Base-by-base conservation (phyloP, 2,888 invertebrate genomes). In the Chirona hameri region DNA sequence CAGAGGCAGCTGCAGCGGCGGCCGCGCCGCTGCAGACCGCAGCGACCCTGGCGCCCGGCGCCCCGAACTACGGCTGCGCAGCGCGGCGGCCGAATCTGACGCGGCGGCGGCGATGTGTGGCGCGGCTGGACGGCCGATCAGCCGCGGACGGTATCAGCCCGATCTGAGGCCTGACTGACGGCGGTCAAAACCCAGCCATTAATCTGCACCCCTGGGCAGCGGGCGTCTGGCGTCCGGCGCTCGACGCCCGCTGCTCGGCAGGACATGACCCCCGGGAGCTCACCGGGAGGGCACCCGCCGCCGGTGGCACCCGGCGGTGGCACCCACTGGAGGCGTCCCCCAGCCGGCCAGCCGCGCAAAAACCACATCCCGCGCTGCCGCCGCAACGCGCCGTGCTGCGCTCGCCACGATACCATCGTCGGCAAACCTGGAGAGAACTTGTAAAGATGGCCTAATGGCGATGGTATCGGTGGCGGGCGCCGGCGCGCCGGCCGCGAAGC, bases 381-480 rank as follows among this genome's bases (percentile, higher is more conserved):
- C 31, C 31, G 31, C 72, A 27, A 18, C 31, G 3, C 76, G 46
- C 21, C 39, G 24, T 39, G 39, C 76, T 46, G 46, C 76, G 76
- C 21, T 18, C 18, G 46, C 39, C 29, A 39, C 12, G 76, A 76
- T 76, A 76, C 9, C 39, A 76, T 76, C 76, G 76, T 7, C 29
- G 31, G 72, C 39, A 76, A 76, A 46, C 18, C 39, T 39, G 76
- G 46, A 76, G 76, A 46, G 39, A 72, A 72, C 46, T 46, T 76
- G 76, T 76, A 76, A 76, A 76, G 76, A 76, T 76, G 76, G 46
- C 76, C 76, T 76, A 76, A 76, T 76, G 76, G 76, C 76, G 76
- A 76, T 76, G 46, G 21, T 76, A 76, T 76, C 76, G 76, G 39
- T 10, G 65, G n/a, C 27, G n/a, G 57, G n/a, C n/a, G n/a, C n/a